These are phyloP conservation scores for Amphipoea lucens DNA, from an alignment of 2,888 invertebrate species.

Conservation along the genomic window DNA sequence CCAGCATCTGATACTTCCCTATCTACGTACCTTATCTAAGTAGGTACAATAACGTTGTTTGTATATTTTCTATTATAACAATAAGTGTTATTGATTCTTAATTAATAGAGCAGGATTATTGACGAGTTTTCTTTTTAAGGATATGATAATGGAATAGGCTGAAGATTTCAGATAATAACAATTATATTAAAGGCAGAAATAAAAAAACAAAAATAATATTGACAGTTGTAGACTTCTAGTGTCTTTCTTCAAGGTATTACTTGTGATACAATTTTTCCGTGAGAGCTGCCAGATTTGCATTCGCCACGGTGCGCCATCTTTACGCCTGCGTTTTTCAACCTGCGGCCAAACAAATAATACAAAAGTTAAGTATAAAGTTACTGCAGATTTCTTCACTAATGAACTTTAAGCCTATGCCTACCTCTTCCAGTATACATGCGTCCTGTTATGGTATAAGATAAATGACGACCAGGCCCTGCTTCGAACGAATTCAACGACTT, in stretches of 20 bases:
- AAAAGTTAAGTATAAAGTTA: not conserved
- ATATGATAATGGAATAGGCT: not conserved
- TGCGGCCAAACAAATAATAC: not conserved
- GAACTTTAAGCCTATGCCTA: not conserved
- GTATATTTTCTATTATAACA: no score
- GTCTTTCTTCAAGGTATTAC: not conserved
- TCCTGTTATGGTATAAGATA: not conserved
- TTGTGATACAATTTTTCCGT: not conserved
- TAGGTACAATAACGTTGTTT: no score
- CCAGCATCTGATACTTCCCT: no score
- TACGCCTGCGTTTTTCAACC: not conserved
- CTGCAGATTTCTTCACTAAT: not conserved
- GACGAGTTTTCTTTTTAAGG: no score
- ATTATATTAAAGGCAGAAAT: not conserved
- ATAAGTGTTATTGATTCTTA: no score
- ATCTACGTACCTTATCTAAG: no score
- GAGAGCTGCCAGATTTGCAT: not conserved
- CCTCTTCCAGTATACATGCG: not conserved
- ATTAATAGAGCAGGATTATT: no score
- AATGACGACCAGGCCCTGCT: no score
- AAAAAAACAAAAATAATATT: not conserved
- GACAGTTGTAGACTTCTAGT: not conserved
- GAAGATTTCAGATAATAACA: not conserved
- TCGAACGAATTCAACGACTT: no score
- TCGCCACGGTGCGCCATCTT: conserved; percentile 11